Evolutionary conservation across 2,888 invertebrate genomes (phyloP).

Genomic region (Chalcis sispes): DNA sequence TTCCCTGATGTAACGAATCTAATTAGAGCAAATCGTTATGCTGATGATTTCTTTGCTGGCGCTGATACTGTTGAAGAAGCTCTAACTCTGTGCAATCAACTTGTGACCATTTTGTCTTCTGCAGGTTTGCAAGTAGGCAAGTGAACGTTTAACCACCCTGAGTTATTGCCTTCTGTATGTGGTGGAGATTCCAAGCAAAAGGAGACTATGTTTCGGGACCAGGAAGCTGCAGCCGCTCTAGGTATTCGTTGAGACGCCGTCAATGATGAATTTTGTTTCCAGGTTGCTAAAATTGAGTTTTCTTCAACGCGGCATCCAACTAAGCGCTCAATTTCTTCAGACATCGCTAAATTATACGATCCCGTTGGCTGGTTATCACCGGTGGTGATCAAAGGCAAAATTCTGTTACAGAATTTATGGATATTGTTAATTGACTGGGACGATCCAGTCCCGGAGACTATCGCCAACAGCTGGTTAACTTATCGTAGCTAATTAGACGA

Average conservation of each 20-base stretch:
- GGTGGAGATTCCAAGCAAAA: background rate
- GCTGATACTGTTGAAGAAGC: background rate
- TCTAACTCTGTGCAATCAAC: background rate
- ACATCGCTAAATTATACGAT: background rate
- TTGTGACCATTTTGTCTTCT: background rate
- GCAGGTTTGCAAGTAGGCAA: background rate
- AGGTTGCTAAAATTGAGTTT: background rate
- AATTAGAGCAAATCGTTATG: background rate
- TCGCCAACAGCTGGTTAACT: background rate
- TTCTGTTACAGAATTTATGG: conserved; percentile 12
- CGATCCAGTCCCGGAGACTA: background rate
- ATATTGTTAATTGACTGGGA: background rate
- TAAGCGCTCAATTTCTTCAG: background rate
- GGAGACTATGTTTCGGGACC: background rate
- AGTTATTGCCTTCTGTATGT: background rate
- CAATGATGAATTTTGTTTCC: background rate
- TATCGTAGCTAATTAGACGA: background rate
- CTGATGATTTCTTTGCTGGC: conserved; percentile 33
- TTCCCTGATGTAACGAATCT: conserved; percentile 8
- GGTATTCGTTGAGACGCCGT: background rate
- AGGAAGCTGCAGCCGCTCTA: background rate
- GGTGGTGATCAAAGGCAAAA: background rate
- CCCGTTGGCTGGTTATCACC: conserved; percentile 5
- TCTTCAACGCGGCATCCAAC: background rate
- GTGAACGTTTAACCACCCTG: background rate